These are phyloP conservation scores for Nymphalis io DNA, from an alignment of 1,140 invertebrate species.

Conservation along the genomic window DNA sequence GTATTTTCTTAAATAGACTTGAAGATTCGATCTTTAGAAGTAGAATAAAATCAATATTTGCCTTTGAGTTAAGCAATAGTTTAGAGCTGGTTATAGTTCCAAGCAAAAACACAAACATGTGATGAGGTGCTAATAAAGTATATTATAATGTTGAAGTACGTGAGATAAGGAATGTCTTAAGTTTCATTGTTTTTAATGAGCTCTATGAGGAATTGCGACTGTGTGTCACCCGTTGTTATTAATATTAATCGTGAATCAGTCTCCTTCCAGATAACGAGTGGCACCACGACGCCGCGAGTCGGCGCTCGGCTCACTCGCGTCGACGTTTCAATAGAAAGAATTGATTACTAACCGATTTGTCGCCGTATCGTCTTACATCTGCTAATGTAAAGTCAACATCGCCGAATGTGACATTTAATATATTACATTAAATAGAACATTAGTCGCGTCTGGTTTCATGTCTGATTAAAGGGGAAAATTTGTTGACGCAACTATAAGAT, in stretches of 20 bases:
- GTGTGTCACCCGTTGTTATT: conserved; percentile 12
- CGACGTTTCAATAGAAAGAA: neutral
- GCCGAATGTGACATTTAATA: conserved; percentile 3
- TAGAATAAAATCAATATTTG: too few relatives aligned
- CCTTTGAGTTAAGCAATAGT: too few relatives aligned
- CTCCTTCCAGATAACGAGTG: conserved; percentile 1
- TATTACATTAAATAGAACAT: conserved; percentile 19
- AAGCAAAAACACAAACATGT: neutral
- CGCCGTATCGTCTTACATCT: conserved; percentile 8
- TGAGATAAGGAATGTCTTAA: conserved; percentile 5
- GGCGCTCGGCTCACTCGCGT: neutral
- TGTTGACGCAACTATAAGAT: too few relatives aligned
- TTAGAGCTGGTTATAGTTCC: too few relatives aligned
- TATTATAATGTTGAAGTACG: neutral
- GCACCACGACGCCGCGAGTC: neutral
- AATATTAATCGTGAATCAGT: conserved; percentile 15
- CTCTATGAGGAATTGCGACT: conserved; percentile 11
- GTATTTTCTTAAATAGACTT: too few relatives aligned
- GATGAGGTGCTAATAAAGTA: neutral
- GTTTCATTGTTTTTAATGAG: conserved; percentile 15
- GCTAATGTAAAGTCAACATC: conserved; percentile 5
- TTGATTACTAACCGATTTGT: neutral
- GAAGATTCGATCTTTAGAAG: too few relatives aligned
- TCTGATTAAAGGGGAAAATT: neutral
- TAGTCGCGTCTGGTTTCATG: conserved; percentile 3